Evolutionary conservation across 2,888 invertebrate species (phyloP).

Genomic region (Minunthozetes semirufus): DNA sequence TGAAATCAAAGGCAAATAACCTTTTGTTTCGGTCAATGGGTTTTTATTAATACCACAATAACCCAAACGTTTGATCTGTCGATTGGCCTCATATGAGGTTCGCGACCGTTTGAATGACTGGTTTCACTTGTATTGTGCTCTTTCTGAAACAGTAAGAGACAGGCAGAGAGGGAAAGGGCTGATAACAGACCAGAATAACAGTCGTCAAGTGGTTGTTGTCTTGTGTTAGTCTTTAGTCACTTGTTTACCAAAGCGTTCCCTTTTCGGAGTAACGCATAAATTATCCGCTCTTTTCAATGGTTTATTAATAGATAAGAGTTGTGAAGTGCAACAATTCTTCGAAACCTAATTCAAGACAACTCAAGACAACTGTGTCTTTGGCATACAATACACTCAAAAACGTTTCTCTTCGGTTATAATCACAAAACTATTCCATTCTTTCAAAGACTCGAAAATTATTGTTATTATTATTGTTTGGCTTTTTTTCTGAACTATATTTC

Average conservation of each 20-base stretch:
- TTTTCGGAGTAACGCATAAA: constrained; percentile 1
- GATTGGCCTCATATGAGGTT: not conserved
- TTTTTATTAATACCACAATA: not conserved
- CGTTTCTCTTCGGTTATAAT: not conserved
- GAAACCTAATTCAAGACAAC: constrained; percentile 16
- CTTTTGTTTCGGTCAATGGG: constrained; percentile 24
- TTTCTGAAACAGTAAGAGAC: not conserved
- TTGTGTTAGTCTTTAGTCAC: not conserved
- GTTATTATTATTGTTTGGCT: not conserved
- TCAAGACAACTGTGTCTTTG: constrained; percentile 5
- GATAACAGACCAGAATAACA: constrained; percentile 6
- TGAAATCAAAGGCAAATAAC: constrained; percentile 22
- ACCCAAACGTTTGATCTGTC: not conserved
- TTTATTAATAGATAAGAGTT: constrained; percentile 1
- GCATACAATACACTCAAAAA: not conserved
- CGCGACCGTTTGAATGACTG: not conserved
- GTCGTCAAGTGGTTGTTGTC: constrained; percentile 5
- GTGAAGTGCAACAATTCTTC: not conserved
- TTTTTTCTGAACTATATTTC: too few relatives aligned
- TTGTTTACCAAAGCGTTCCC: constrained; percentile 18
- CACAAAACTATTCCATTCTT: not conserved
- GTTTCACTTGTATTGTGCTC: not conserved
- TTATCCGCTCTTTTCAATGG: not conserved
- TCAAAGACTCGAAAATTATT: not conserved
- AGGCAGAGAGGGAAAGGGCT: not conserved